These are phyloP conservation scores for Criorhina ranunculi DNA, from an alignment of 2,888 invertebrate genomes.

Conservation along the genomic window DNA sequence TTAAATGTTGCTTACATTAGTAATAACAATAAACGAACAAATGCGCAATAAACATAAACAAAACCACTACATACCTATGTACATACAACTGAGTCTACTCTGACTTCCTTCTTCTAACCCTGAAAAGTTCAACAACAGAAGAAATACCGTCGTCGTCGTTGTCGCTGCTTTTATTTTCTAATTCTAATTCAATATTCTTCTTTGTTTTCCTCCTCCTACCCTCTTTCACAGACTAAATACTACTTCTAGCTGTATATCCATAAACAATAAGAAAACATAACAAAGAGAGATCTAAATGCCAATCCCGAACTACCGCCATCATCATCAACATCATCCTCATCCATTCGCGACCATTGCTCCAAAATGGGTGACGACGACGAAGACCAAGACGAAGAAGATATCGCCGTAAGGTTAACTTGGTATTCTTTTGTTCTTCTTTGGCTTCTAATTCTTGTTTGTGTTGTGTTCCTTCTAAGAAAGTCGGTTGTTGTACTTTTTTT, in stretches of 20 bases:
- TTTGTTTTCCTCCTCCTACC: not conserved
- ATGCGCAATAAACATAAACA: constrained; percentile 30
- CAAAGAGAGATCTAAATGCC: constrained; percentile 35
- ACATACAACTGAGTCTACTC: not conserved
- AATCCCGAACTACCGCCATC: constrained; percentile 15
- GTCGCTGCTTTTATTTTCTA: constrained; percentile 25
- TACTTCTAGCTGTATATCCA: not conserved
- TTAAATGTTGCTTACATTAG: not conserved
- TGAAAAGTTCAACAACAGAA: constrained; percentile 22
- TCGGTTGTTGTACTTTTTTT: constrained; percentile 13
- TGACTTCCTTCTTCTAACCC: constrained; percentile 5
- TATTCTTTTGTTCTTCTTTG: constrained; percentile 19
- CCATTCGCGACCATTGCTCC: constrained; percentile 28
- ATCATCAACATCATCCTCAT: constrained; percentile 31
- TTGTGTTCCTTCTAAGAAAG: constrained; percentile 48
- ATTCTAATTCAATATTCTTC: constrained; percentile 25
- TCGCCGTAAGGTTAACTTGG: constrained; percentile 26
- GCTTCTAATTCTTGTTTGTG: constrained; percentile 39
- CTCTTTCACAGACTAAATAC: not conserved
- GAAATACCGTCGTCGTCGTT: constrained; percentile 8
- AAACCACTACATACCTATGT: constrained; percentile 1
- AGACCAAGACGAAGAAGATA: not conserved
- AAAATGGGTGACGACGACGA: constrained; percentile 44
- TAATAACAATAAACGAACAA: not conserved
- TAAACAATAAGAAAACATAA: constrained; percentile 3